These are phyloP conservation scores for Coluber constrictor DNA, from an alignment of 2,797 vertebrate genomes.

Conservation along the genomic window DNA sequence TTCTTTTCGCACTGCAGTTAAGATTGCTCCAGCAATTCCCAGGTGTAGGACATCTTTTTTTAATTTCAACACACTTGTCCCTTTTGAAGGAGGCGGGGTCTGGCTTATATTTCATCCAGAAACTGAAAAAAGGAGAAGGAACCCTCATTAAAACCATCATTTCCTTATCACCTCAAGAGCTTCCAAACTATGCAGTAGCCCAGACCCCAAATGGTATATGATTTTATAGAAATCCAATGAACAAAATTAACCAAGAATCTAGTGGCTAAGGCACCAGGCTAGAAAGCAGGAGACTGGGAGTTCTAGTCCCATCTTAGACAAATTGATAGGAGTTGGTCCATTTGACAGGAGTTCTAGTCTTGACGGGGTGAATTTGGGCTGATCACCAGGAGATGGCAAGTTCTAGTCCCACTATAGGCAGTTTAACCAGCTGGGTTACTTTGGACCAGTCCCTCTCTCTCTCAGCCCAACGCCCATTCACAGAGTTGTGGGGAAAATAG, in stretches of 20 bases:
- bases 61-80: background rate
- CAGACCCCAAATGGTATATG: background rate
- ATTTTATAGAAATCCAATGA: background rate
- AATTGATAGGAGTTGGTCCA: no score
- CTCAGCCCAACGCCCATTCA: no score
- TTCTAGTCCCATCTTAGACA: background rate
- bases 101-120: background rate
- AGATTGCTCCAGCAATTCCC: background rate
- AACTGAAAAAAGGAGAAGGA: background rate
- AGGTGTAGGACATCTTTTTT: background rate
- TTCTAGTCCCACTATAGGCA: no score
- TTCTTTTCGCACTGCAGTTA: background rate
- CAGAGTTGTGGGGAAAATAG: no score
- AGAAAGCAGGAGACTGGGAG: background rate
- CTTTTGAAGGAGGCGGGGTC: background rate
- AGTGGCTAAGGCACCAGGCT: background rate
- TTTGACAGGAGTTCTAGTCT: no score
- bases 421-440: no score
- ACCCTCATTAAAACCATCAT: background rate
- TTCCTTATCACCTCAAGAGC: background rate
- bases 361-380: no score
- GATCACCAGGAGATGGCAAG: no score
- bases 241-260: background rate
- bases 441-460: no score
- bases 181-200: background rate